Percentiles rank a stretch among this genome's conserved stretches.
Conservation (phyloP, 37 sponge, comb jelly and placozoan species). For the Mnemiopsis leidyi region DNA sequence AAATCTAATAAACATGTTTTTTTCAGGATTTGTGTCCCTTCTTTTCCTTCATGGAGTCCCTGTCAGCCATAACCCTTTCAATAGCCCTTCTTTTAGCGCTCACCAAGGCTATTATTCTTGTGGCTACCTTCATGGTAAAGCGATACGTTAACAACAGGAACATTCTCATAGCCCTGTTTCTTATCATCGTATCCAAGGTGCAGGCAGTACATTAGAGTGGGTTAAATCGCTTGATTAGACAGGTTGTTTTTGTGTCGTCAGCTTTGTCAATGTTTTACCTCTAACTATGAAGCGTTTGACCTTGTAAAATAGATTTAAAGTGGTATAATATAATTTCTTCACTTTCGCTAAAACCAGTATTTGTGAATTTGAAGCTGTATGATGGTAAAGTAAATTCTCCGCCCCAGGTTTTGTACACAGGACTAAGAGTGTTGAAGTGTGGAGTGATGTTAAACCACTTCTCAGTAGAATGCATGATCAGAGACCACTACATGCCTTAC, state of each 20-base stretch:
- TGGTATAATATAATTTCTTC: background rate
- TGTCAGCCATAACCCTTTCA: constrained; percentile 33
- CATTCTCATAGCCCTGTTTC: background rate
- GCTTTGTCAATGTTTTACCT: too few relatives aligned
- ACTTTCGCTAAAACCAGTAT: background rate
- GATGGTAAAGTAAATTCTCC: too few relatives aligned
- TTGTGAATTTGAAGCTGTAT: too few relatives aligned
- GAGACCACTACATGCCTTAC: constrained; percentile 9
- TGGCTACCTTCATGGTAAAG: constrained; percentile 29
- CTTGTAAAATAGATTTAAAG: too few relatives aligned
- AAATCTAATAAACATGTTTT: too few relatives aligned
- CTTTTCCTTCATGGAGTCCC: constrained; percentile 30
- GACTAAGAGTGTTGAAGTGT: background rate
- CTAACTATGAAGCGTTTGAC: too few relatives aligned
- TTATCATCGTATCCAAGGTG: constrained; percentile 28
- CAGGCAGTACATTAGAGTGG: too few relatives aligned
- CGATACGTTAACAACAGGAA: constrained; percentile 41
- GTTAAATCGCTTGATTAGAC: too few relatives aligned
- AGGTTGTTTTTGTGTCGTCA: too few relatives aligned
- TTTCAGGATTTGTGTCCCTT: constrained; percentile 47
- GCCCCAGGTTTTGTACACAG: background rate
- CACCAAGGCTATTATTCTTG: constrained; percentile 32
- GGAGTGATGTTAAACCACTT: constrained; percentile 4
- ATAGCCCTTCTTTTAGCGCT: constrained; percentile 52
- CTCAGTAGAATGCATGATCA: constrained; percentile 56